Conservation (phyloP, 2,797 vertebrate genomes). For the Neosilurus hyrtlii region DNA sequence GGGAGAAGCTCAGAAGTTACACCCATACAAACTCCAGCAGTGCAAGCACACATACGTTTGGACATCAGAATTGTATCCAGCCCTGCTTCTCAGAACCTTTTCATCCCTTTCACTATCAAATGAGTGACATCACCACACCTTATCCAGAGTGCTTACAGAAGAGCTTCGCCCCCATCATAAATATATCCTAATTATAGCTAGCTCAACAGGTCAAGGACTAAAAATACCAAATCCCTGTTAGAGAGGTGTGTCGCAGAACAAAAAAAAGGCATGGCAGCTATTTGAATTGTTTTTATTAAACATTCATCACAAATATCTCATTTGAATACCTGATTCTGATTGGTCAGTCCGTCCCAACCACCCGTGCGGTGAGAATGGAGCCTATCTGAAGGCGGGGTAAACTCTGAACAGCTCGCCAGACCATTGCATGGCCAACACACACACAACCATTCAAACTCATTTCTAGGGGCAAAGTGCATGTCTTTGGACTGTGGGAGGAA, state of each 20-base stretch:
- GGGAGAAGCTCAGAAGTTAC: constrained; percentile 25
- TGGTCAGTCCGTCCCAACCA: too few relatives aligned
- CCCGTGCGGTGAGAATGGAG: too few relatives aligned
- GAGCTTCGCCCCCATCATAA: background rate
- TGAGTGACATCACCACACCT: background rate
- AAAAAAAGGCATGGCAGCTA: background rate
- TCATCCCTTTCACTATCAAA: background rate
- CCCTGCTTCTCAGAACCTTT: background rate
- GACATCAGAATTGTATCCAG: background rate
- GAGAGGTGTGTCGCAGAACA: background rate
- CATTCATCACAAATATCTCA: too few relatives aligned
- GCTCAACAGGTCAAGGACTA: background rate
- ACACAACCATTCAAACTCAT: too few relatives aligned
- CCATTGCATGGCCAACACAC: too few relatives aligned
- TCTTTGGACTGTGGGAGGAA: too few relatives aligned
- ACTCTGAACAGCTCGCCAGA: too few relatives aligned
- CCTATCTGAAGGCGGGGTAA: too few relatives aligned
- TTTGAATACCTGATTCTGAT: too few relatives aligned
- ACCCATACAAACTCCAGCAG: background rate
- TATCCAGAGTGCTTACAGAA: background rate
- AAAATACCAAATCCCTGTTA: background rate
- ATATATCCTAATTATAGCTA: background rate
- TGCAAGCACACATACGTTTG: background rate
- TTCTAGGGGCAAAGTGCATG: too few relatives aligned
- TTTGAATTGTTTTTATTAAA: background rate